Evolutionary conservation across 1,140 invertebrate species (phyloP).

Genomic region (Solenopsis fugax): DNA sequence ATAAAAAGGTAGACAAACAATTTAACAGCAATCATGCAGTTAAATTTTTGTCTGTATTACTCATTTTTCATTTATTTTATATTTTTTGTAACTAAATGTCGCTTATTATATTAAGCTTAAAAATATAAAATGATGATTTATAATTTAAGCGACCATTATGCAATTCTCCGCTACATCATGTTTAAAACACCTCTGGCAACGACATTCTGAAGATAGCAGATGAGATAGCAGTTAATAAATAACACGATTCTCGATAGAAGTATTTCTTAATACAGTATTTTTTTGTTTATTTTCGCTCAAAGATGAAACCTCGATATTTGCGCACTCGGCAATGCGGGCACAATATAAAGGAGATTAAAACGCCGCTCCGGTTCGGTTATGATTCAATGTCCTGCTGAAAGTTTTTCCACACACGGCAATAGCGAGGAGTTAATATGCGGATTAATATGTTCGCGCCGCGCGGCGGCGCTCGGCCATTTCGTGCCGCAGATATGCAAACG

Average conservation of each 20-base stretch:
- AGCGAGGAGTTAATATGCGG: constrained; percentile 56
- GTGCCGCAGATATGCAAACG: constrained; percentile 57
- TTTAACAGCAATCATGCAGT: no score
- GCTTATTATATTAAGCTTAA: no score
- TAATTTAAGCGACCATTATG: no score
- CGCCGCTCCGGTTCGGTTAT: background rate
- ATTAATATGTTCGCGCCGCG: constrained; percentile 55
- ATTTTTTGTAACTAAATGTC: no score
- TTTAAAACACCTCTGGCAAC: background rate
- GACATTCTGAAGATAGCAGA: no score
- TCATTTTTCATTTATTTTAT: no score
- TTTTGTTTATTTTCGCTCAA: background rate
- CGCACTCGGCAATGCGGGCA: background rate
- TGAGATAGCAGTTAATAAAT: background rate
- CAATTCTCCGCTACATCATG: background rate
- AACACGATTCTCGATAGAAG: background rate
- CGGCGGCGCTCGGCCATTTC: background rate
- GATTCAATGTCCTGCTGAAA: constrained; percentile 21
- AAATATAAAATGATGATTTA: no score
- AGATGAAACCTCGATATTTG: constrained; percentile 17
- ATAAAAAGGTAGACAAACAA: no score
- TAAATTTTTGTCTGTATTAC: no score
- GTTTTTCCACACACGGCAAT: constrained; percentile 48
- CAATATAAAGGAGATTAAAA: constrained; percentile 52
- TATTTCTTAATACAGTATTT: constrained; percentile 5